Evolutionary conservation across 1,140 invertebrate species (phyloP).

Genomic region (Eufriesea mexicana): DNA sequence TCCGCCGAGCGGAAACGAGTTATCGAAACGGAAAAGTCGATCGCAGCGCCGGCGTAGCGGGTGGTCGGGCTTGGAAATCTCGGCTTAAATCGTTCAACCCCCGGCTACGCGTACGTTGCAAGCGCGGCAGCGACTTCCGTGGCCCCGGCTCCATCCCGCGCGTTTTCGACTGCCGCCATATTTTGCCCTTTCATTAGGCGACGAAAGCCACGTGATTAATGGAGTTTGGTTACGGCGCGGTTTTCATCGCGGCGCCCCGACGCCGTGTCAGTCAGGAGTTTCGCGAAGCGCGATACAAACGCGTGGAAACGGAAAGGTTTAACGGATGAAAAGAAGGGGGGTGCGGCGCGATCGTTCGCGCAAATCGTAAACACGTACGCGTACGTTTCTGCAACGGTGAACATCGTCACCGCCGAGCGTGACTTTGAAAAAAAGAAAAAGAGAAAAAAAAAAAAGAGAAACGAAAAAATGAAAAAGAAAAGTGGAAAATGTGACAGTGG

Average conservation of each 20-base stretch:
- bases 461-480: not conserved
- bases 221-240: slow-evolving; percentile 63
- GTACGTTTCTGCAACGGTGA: not conserved
- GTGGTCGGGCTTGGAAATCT: slow-evolving; percentile 28
- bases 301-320: slow-evolving; percentile 45
- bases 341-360: slow-evolving; percentile 2
- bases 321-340: slow-evolving; percentile 18
- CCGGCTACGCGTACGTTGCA: too few relatives aligned
- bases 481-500: too few relatives aligned
- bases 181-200: slow-evolving; percentile 68
- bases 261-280: slow-evolving; percentile 62
- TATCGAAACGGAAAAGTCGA: not conserved
- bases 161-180: slow-evolving; percentile 58
- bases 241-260: slow-evolving; percentile 60
- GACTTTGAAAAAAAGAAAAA: slow-evolving; percentile 1
- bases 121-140: slow-evolving; percentile 11
- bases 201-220: slow-evolving; percentile 66
- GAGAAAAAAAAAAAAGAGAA: too few relatives aligned
- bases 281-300: slow-evolving; percentile 56
- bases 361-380: slow-evolving; percentile 9
- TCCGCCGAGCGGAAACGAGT: slow-evolving; percentile 11
- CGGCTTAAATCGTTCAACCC: not conserved
- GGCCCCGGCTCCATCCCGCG: slow-evolving; percentile 18
- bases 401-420: not conserved
- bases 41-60: not conserved